phyloP scores from a whole-genome alignment of 2,888 invertebrate genomes.

The Dasypolia templi region DNA sequence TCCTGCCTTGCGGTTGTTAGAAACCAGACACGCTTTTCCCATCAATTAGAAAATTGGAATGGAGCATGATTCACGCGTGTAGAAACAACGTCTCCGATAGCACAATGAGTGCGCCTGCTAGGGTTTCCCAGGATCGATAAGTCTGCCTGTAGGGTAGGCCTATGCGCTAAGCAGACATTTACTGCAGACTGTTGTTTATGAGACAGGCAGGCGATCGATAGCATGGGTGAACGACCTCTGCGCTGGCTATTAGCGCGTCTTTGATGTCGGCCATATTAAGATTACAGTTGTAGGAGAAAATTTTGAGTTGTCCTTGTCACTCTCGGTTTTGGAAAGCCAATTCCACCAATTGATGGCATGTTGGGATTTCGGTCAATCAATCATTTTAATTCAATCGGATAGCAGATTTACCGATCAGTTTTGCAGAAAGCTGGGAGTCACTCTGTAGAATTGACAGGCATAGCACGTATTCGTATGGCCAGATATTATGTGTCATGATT shows the following conservation, averaged over 20 bases:
- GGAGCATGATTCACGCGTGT: conserved; percentile 18
- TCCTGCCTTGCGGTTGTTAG: conserved; percentile 34
- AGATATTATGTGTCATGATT: not conserved
- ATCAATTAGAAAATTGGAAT: conserved; percentile 26
- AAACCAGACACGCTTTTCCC: conserved; percentile 33
- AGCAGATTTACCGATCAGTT: not conserved
- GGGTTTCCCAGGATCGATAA: conserved; percentile 52
- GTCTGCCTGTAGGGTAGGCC: conserved; percentile 20
- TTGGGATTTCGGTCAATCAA: conserved; percentile 8
- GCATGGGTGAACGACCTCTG: conserved; percentile 50
- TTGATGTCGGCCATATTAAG: conserved; percentile 29
- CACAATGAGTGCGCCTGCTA: not conserved
- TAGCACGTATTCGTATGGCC: not conserved
- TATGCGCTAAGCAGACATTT: conserved; percentile 30
- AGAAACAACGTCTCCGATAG: conserved; percentile 14
- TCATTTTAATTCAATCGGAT: conserved; percentile 9
- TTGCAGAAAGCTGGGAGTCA: not conserved
- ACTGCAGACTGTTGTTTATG: conserved; percentile 30
- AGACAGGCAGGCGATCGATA: conserved; percentile 45
- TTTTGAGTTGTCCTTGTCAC: conserved; percentile 8
- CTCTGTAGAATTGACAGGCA: not conserved
- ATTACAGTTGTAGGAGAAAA: conserved; percentile 4
- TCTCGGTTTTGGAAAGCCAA: not conserved
- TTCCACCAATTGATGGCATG: not conserved
- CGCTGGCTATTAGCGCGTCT: conserved; percentile 36